A percentile compares a stretch with the other conserved stretches of the same genome.
These are phyloP conservation scores for Argopecten irradians DNA, from an alignment of 1,140 invertebrate genomes.

Conservation along the genomic window DNA sequence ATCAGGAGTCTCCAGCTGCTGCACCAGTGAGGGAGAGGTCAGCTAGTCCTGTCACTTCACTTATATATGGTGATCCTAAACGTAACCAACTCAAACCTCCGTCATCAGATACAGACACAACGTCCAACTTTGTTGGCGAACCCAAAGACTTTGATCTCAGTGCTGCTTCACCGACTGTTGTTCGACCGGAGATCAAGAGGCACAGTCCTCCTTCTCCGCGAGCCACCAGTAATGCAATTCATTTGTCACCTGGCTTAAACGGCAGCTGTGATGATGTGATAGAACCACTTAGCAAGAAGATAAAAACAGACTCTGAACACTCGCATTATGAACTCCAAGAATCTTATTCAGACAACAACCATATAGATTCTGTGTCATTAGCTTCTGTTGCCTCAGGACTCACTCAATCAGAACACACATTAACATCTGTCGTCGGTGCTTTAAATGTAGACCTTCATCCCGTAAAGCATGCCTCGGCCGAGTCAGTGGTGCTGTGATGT, in stretches of 20 bases:
- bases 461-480: background rate
- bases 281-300: slow-evolving; percentile 50
- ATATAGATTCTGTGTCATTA: background rate
- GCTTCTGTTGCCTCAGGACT: slow-evolving; percentile 28
- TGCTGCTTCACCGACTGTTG: slow-evolving; percentile 55
- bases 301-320: slow-evolving; percentile 51
- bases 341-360: slow-evolving; percentile 42
- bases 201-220: slow-evolving; percentile 40
- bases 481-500: slow-evolving; percentile 2
- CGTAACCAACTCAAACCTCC: slow-evolving; percentile 73
- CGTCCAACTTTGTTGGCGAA: slow-evolving; percentile 32
- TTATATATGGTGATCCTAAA: slow-evolving; percentile 83
- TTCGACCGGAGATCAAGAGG: slow-evolving; percentile 46
- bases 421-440: slow-evolving; percentile 24
- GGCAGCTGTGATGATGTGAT: slow-evolving; percentile 40
- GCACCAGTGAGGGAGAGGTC: slow-evolving; percentile 63
- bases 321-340: slow-evolving; percentile 53
- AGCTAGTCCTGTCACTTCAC: slow-evolving; percentile 79
- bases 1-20: slow-evolving; percentile 81
- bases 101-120: slow-evolving; percentile 39
- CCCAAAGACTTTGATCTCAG: slow-evolving; percentile 41
- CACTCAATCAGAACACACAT: background rate
- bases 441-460: slow-evolving; percentile 9
- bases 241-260: slow-evolving; percentile 30
- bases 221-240: background rate